Conservation (phyloP, 2,113 vertebrate genomes). For the Poecilia latipinna region DNA sequence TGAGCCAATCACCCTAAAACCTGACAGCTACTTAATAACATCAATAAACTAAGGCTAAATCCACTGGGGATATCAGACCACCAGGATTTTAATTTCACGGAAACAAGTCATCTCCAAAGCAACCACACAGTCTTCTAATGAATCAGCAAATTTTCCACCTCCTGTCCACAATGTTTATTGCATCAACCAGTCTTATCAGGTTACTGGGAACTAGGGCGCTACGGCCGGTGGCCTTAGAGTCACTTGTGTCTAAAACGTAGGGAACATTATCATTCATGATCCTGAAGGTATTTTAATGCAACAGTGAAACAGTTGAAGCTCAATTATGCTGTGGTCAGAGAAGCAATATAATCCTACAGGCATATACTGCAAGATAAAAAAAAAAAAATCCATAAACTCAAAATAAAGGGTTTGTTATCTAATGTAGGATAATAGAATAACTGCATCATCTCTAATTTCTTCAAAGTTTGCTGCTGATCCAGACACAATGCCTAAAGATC, state of each 20-base stretch:
- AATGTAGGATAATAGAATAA: neutral
- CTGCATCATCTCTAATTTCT: too few species aligned
- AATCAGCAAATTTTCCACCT: constrained; percentile 57
- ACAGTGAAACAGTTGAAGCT: too few species aligned
- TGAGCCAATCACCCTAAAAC: neutral
- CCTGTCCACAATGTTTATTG: constrained; percentile 19
- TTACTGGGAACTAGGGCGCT: constrained; percentile 7
- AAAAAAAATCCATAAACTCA: neutral
- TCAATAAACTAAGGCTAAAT: neutral
- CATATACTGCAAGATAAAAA: too few species aligned
- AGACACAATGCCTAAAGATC: neutral
- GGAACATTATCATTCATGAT: too few species aligned
- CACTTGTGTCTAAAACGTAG: too few species aligned
- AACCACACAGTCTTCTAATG: constrained; percentile 47
- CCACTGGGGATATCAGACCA: constrained; percentile 1
- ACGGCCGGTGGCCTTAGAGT: neutral
- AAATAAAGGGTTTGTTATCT: neutral
- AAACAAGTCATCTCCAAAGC: constrained; percentile 63
- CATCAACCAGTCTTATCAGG: constrained; percentile 8
- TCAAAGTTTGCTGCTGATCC: too few species aligned
- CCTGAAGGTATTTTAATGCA: too few species aligned
- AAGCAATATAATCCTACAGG: too few species aligned
- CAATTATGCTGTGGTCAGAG: neutral
- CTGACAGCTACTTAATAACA: neutral
- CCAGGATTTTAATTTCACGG: constrained; percentile 50